phyloP scores from a whole-genome alignment of 2,797 vertebrate genomes.

The Thalassophryne amazonica region DNA sequence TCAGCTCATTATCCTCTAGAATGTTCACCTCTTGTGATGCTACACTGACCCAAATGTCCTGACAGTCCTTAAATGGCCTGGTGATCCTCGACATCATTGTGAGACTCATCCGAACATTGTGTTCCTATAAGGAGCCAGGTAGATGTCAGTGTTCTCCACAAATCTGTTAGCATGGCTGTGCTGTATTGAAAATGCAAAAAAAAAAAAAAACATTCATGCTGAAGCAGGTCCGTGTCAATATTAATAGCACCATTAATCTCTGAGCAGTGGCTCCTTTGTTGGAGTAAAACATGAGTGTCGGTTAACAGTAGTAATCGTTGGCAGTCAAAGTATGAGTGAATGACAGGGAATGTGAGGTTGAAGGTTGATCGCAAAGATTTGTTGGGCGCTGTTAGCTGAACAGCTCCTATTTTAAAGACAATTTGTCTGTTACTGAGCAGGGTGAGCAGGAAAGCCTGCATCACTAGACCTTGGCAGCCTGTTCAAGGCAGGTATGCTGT shows the following conservation, averaged over 20 bases:
- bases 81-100: too few relatives aligned
- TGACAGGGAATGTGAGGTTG: constrained; percentile 43
- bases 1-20: too few relatives aligned
- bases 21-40: too few relatives aligned
- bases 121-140: too few relatives aligned
- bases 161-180: constrained; percentile 16
- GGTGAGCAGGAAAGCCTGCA: constrained; percentile 14
- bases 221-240: neutral
- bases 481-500: too few relatives aligned
- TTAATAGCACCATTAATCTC: constrained; percentile 16
- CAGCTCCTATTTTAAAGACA: constrained; percentile 62
- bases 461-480: too few relatives aligned
- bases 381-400: constrained; percentile 60
- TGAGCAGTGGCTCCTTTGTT: constrained; percentile 5
- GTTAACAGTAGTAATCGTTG: constrained; percentile 26
- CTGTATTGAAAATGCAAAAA: constrained; percentile 5
- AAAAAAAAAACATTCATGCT: too few relatives aligned
- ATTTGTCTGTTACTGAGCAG: constrained; percentile 58
- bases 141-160: too few relatives aligned
- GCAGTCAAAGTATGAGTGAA: neutral
- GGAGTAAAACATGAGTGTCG: constrained; percentile 26
- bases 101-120: too few relatives aligned
- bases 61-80: too few relatives aligned
- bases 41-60: too few relatives aligned
- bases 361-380: constrained; percentile 69